Conservation (phyloP, 2,888 invertebrate species). For the Patella ulyssiponensis region DNA sequence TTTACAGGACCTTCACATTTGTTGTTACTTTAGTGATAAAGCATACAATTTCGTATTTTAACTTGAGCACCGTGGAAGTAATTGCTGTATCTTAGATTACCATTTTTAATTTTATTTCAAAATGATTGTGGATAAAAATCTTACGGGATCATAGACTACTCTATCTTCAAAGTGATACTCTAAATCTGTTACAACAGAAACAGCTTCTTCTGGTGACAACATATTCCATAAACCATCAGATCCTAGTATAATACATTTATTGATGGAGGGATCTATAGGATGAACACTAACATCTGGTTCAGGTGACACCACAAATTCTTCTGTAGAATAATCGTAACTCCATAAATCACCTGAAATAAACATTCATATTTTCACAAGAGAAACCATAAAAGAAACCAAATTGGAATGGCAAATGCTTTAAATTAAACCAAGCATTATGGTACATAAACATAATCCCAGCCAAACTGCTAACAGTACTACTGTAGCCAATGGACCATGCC, state of each 20-base stretch:
- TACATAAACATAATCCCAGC: no score
- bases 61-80: no score
- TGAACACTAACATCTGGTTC: slow-evolving; percentile 95
- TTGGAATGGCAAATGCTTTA: no score
- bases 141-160: slow-evolving; percentile 62
- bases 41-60: no score
- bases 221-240: slow-evolving; percentile 99
- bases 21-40: no score
- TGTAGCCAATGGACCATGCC: no score
- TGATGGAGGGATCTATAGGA: slow-evolving; percentile 80
- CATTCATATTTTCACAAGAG: neutral
- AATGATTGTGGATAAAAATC: slow-evolving; percentile 23
- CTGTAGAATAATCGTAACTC: slow-evolving; percentile 93
- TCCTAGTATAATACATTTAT: slow-evolving; percentile 89
- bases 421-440: no score
- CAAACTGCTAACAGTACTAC: no score
- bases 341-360: slow-evolving; percentile 85
- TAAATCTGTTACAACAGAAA: slow-evolving; percentile 79
- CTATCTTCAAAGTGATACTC: slow-evolving; percentile 64
- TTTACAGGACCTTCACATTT: no score
- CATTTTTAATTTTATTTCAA: no score
- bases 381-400: neutral
- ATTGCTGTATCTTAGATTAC: no score
- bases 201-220: slow-evolving; percentile 86
- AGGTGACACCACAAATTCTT: slow-evolving; percentile 97